Conservation (phyloP, 2,113 vertebrate genomes). For the Melanotaenia duboulayi region DNA sequence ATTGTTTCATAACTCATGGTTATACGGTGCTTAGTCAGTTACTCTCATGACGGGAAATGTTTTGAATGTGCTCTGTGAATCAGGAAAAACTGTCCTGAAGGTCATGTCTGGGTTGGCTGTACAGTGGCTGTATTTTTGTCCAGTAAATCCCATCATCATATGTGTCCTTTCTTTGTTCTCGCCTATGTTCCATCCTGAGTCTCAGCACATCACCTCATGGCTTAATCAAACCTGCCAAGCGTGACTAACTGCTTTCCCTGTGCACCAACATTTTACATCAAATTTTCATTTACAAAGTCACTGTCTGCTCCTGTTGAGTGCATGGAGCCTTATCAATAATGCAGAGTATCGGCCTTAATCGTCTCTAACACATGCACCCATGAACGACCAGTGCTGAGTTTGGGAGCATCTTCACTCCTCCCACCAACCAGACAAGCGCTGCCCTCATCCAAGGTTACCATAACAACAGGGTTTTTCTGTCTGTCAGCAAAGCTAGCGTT, state of each 20-base stretch:
- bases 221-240: constrained; percentile 10
- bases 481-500: neutral
- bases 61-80: neutral
- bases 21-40: constrained; percentile 29
- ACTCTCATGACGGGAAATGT: constrained; percentile 11
- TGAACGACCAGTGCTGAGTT: constrained; percentile 18
- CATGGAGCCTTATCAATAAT: constrained; percentile 67
- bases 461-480: constrained; percentile 55
- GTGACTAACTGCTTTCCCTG: constrained; percentile 18
- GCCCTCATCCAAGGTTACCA: constrained; percentile 58
- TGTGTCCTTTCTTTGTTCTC: neutral
- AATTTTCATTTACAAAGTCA: constrained; percentile 63
- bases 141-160: neutral
- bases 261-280: constrained; percentile 42
- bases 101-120: neutral
- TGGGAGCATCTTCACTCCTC: constrained; percentile 49
- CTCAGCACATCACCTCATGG: constrained; percentile 22
- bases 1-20: constrained; percentile 45
- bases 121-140: neutral
- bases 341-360: constrained; percentile 14
- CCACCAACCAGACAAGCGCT: constrained; percentile 67
- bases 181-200: neutral
- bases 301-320: constrained; percentile 21
- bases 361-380: neutral
- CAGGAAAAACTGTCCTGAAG: neutral